phyloP scores from a whole-genome alignment of 2,113 vertebrate genomes.

The Neotragus pygmaeus region DNA sequence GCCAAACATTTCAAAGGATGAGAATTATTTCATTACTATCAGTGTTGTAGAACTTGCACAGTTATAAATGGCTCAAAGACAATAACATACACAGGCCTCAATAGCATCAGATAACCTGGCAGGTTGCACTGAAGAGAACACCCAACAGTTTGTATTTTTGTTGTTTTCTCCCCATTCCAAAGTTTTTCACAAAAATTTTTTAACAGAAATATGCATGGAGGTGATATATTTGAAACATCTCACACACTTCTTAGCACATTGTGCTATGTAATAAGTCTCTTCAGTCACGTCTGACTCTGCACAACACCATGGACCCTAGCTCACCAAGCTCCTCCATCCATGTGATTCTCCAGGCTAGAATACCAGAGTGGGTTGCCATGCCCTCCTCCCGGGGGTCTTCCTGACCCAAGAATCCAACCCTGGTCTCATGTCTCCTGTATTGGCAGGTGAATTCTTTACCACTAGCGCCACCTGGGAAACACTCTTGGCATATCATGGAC shows the following conservation, averaged over 20 bases:
- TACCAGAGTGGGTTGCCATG: not conserved
- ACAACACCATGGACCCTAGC: not conserved
- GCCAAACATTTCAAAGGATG: not conserved
- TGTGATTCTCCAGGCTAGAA: not conserved
- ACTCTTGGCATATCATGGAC: not conserved
- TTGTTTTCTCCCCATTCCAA: not conserved
- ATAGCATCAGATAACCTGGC: not conserved
- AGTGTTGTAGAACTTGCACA: not conserved
- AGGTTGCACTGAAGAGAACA: not conserved
- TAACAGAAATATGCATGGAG: not conserved
- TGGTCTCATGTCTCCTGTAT: not conserved
- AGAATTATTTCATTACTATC: not conserved
- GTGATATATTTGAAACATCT: not conserved
- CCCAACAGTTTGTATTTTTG: not conserved
- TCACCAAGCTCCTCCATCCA: not conserved
- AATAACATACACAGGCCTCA: not conserved
- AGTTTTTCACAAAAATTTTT: not conserved
- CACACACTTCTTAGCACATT: not conserved
- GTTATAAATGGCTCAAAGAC: not conserved
- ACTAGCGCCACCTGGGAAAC: not conserved
- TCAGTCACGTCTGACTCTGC: accelerated
- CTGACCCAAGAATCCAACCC: not conserved
- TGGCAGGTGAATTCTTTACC: not conserved
- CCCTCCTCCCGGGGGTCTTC: not conserved
- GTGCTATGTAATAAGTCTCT: not conserved